These are phyloP conservation scores for Dendrolimus kikuchii DNA, from an alignment of 1,140 invertebrate genomes.

Conservation along the genomic window DNA sequence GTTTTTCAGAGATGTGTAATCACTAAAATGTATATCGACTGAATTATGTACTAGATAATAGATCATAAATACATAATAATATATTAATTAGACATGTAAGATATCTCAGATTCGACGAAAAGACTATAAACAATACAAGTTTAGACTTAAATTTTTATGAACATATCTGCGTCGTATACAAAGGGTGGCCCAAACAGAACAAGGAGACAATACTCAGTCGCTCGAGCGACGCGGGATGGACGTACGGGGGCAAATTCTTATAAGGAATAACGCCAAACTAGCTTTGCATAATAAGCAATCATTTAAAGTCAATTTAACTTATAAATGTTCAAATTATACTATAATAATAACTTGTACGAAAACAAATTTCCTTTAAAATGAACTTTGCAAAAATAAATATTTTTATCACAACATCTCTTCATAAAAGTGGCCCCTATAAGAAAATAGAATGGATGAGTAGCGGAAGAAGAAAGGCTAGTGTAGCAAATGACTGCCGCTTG, in stretches of 20 bases:
- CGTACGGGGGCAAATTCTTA: not conserved
- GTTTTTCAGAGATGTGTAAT: slow-evolving; percentile 54
- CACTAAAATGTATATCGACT: slow-evolving; percentile 62
- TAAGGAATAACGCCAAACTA: no score
- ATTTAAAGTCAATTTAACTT: not conserved
- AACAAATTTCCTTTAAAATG: no score
- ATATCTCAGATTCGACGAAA: slow-evolving; percentile 68
- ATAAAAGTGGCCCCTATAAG: no score
- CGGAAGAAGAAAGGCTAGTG: no score
- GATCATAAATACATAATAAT: slow-evolving; percentile 47
- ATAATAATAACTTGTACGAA: no score
- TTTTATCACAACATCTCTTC: no score
- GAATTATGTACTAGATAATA: slow-evolving; percentile 57
- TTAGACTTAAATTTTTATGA: slow-evolving; percentile 67
- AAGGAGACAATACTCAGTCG: slow-evolving; percentile 64
- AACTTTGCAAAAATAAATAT: no score
- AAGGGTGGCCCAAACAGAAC: slow-evolving; percentile 40
- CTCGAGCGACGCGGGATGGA: slow-evolving; percentile 13
- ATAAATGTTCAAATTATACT: no score
- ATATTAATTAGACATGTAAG: slow-evolving; percentile 59
- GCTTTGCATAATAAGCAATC: not conserved
- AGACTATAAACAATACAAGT: slow-evolving; percentile 54
- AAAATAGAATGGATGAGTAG: no score
- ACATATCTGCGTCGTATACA: slow-evolving; percentile 67
- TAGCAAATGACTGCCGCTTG: no score